Percentiles rank a stretch among this genome's conserved stretches.
These are phyloP conservation scores for Drosophila leonis DNA, from an alignment of 2,888 invertebrate genomes.

Conservation along the genomic window DNA sequence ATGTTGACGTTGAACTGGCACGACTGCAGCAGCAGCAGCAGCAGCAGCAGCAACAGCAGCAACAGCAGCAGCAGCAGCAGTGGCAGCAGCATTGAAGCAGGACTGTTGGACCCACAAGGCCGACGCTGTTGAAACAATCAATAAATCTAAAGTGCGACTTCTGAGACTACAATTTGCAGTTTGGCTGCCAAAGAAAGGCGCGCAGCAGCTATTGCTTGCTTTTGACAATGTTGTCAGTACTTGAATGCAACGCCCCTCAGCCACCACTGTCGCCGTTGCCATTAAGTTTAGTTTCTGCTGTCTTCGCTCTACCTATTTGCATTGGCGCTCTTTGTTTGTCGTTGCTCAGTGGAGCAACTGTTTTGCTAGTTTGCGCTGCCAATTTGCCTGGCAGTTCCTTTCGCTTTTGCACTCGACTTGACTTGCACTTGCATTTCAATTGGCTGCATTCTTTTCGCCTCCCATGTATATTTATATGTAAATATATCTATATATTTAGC, in stretches of 20 bases:
- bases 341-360: conserved; percentile 67
- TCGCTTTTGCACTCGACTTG: conserved; percentile 51
- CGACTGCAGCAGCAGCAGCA: conserved; percentile 21
- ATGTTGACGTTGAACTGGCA: conserved; percentile 32
- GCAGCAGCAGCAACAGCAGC: conserved; percentile 15
- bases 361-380: conserved; percentile 75
- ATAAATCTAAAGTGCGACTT: conserved; percentile 75
- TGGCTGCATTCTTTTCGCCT: conserved; percentile 58
- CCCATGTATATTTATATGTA: conserved; percentile 4
- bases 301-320: conserved; percentile 39
- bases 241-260: conserved; percentile 9
- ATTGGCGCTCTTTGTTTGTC: conserved; percentile 59
- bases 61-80: conserved; percentile 9
- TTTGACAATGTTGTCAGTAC: conserved; percentile 56
- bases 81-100: conserved; percentile 3
- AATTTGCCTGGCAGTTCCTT: conserved; percentile 68
- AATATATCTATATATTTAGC: background rate
- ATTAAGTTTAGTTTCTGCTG: conserved; percentile 12
- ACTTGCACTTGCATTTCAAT: conserved; percentile 68
- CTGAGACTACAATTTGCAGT: conserved; percentile 36
- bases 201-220: conserved; percentile 29
- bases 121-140: conserved; percentile 66
- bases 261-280: conserved; percentile 5
- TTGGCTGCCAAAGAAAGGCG: conserved; percentile 39
- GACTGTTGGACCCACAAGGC: conserved; percentile 41